phyloP scores from a whole-genome alignment of 2,888 invertebrate species.

The Hemicrepidius hirtus region DNA sequence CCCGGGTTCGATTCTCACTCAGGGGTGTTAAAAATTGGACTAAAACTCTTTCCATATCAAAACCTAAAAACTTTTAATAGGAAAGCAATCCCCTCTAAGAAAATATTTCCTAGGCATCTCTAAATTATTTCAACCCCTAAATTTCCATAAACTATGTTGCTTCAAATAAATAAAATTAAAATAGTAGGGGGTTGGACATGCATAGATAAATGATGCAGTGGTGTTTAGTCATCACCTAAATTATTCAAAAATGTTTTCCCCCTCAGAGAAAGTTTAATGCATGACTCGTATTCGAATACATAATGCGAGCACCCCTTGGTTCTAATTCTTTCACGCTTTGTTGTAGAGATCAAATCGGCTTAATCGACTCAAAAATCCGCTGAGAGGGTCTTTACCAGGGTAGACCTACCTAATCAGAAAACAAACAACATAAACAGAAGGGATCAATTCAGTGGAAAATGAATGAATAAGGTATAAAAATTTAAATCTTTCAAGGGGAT shows the following conservation, averaged over 20 bases:
- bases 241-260: conserved; percentile 42
- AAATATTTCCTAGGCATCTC: too few relatives aligned
- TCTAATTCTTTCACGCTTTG: conserved; percentile 27
- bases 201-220: conserved; percentile 5
- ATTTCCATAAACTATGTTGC: conserved; percentile 1
- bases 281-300: conserved; percentile 35
- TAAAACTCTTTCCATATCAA: too few relatives aligned
- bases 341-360: conserved; percentile 26
- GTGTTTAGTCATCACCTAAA: conserved; percentile 46
- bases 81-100: too few relatives aligned
- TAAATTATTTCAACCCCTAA: neutral
- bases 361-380: conserved; percentile 21
- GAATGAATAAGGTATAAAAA: neutral
- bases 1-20: too few relatives aligned
- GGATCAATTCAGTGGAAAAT: conserved; percentile 2
- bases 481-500: neutral
- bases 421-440: conserved; percentile 9
- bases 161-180: neutral
- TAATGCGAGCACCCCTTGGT: conserved; percentile 23
- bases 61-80: too few relatives aligned
- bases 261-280: conserved; percentile 36
- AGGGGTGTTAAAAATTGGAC: too few relatives aligned
- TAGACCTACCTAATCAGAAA: conserved; percentile 18
- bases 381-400: conserved; percentile 1
- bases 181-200: conserved; percentile 3